These are phyloP conservation scores for Drosophila cognata DNA, from an alignment of 2,888 invertebrate genomes.

Conservation along the genomic window DNA sequence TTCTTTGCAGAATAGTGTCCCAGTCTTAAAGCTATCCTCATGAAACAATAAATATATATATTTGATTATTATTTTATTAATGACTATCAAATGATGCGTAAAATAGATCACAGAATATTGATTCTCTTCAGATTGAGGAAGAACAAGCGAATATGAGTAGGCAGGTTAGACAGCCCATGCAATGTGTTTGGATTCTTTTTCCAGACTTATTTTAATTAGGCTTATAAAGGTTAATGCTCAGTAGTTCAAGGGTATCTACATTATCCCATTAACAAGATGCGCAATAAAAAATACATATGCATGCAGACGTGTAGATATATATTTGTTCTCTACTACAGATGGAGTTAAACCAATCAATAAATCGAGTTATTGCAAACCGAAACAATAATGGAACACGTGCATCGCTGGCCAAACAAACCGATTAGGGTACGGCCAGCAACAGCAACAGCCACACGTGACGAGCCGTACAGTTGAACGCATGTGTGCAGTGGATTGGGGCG, in stretches of 20 bases:
- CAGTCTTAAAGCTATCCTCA: background rate
- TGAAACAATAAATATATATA: background rate
- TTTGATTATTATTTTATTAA: too few relatives aligned
- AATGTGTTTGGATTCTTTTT: background rate
- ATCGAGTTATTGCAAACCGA: conserved; percentile 7
- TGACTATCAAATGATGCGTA: background rate
- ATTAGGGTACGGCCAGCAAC: conserved; percentile 13
- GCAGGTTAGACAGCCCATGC: background rate
- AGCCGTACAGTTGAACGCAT: conserved; percentile 10
- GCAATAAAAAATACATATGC: background rate
- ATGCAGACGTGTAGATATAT: background rate
- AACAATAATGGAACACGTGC: conserved; percentile 48
- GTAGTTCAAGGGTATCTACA: background rate
- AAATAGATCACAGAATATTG: background rate
- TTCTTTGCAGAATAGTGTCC: background rate
- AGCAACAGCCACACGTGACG: conserved; percentile 46
- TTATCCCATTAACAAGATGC: background rate
- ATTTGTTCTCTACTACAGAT: background rate
- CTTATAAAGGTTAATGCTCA: background rate
- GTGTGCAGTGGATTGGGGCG: conserved; percentile 19
- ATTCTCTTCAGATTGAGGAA: background rate
- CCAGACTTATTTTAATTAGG: background rate
- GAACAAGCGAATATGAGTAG: background rate
- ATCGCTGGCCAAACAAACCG: background rate
- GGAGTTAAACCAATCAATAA: conserved; percentile 5